Base-by-base conservation (phyloP, 1,140 invertebrate species). In the Stegodyphus mimosarum region DNA sequence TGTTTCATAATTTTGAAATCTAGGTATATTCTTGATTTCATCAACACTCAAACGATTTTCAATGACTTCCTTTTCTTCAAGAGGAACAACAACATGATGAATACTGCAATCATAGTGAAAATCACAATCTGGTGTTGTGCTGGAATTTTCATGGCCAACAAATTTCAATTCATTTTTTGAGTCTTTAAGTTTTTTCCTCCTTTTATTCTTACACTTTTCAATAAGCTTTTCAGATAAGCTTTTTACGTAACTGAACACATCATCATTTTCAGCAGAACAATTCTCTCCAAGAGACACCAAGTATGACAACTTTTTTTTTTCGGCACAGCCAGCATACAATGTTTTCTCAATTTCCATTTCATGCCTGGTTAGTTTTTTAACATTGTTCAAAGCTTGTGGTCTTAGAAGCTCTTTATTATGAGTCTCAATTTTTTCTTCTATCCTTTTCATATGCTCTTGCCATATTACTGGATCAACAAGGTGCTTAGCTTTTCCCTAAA, bases 1-100 rank as follows among this genome's bases (percentile, higher is more conserved):
- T 49, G 88, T 86, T 6, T 88, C 18, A 88, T 92, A 93, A 87
- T 92, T 90, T 75, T 89, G 80, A 91, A 93, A 93, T 87, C 89
- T 90, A 6, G 92, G 90, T 71, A 92, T 87, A 48, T 88, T 87
- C 89, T 89, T 90, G 63, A 93, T 91, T 88, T 93, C 90, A 7
- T 91, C 90, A 51, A 90, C 18, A 67, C 87, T 89, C 9, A 92
- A 87, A 88, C 89, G 87, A n/a, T 88, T 88, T 55, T 80, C 87
- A 51, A 67, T 73, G 13, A 90, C 88, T 49, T 88, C 87, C 6
- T 86, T 73, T 53, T 88, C 87, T 53, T 69, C 69, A 49, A 86
- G 67, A 48, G 84, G 84, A 13, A 86, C 69, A 67, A 52, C 53
- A 33, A 74, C 84, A 74, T 86, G 84, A 55, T 85, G 83, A 15